Percentiles rank a stretch among this genome's conserved stretches.
These are phyloP conservation scores for Caenorhabditis sinica DNA, from an alignment of 2,888 invertebrate genomes.

Conservation along the genomic window DNA sequence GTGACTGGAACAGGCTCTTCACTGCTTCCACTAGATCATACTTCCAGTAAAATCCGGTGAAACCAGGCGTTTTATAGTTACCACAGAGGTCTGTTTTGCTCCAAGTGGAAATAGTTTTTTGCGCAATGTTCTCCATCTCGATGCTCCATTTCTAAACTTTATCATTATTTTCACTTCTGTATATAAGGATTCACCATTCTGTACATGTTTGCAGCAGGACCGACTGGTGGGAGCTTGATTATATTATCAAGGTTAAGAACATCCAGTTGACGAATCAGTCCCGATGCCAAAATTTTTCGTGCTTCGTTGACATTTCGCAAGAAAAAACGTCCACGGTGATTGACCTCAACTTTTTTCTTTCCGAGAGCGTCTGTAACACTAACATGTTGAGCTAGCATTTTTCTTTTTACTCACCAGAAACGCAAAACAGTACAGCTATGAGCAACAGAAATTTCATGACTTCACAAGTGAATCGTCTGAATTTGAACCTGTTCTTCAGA, in stretches of 20 bases:
- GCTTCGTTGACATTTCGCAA: slow-evolving; percentile 14
- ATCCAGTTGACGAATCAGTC: background rate
- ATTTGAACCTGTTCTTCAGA: too few species aligned
- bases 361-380: background rate
- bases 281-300: slow-evolving; percentile 1
- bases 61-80: background rate
- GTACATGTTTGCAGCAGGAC: slow-evolving; percentile 17
- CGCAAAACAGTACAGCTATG: background rate
- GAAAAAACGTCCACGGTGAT: slow-evolving; percentile 4
- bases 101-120: background rate
- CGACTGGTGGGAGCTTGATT: background rate
- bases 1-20: too few species aligned
- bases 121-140: background rate
- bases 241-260: background rate
- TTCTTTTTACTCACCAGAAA: background rate
- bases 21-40: slow-evolving; percentile 1
- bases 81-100: background rate
- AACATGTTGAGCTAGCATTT: too few species aligned
- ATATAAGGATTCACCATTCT: background rate
- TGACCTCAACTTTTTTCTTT: background rate
- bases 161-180: background rate
- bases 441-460: slow-evolving; percentile 1
- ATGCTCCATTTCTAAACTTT: slow-evolving; percentile 16
- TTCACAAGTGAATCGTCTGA: background rate
- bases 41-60: slow-evolving; percentile 13